phyloP scores from a whole-genome alignment of 2,113 vertebrate species.

The Pipa parva region DNA sequence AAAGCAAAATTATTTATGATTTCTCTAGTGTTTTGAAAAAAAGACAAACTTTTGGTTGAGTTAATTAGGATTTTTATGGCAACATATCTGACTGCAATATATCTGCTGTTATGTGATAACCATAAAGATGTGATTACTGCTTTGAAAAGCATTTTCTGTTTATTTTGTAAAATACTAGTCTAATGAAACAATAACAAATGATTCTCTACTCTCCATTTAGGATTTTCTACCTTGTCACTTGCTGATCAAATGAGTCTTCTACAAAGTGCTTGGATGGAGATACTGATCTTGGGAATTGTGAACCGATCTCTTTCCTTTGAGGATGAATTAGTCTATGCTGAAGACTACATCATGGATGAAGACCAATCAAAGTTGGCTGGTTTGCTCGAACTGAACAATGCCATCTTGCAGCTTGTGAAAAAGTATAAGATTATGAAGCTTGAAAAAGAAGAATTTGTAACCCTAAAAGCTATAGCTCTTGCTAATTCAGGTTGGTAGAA shows the following conservation, averaged over 20 bases:
- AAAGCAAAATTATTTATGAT: background rate
- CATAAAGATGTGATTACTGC: conserved; percentile 26
- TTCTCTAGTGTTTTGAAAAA: background rate
- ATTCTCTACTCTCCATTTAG: conserved; percentile 57
- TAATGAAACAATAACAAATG: background rate
- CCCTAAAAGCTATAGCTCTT: conserved; percentile 97
- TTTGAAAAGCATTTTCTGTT: conserved; percentile 32
- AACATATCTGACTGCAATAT: too few relatives aligned
- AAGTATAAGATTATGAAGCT: conserved; percentile 97
- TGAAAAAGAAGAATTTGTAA: conserved; percentile 98
- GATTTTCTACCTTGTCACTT: conserved; percentile 96
- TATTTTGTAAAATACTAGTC: conserved; percentile 45
- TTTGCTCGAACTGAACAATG: conserved; percentile 95
- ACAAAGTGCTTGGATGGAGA: conserved; percentile 99
- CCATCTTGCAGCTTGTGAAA: conserved; percentile 97
- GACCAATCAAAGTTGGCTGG: conserved; percentile 96
- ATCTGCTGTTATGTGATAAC: background rate
- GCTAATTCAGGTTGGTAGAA: conserved; percentile 95
- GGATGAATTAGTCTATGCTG: conserved; percentile 96
- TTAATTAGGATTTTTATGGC: background rate
- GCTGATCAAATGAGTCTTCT: conserved; percentile 99
- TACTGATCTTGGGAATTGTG: conserved; percentile 94
- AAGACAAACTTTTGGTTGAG: background rate
- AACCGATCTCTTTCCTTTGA: conserved; percentile 96
- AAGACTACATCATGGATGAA: conserved; percentile 99